These are phyloP conservation scores for Semotilus atromaculatus DNA, from an alignment of 2,797 vertebrate species.

Conservation along the genomic window DNA sequence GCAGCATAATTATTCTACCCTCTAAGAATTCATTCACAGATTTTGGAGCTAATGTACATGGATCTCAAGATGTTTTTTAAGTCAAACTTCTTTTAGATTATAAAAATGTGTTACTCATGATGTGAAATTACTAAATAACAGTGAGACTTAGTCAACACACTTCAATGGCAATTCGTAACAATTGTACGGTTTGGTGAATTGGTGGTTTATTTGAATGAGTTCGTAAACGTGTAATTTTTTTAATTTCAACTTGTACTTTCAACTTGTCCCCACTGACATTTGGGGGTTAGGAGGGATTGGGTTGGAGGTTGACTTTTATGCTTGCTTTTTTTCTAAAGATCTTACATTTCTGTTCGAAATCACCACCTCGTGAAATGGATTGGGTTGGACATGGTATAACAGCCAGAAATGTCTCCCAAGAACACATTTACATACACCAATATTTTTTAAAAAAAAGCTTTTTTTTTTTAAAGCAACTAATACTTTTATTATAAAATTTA, in stretches of 20 bases:
- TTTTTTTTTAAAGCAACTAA: not conserved
- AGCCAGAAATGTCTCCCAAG: not conserved
- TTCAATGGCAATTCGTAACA: not conserved
- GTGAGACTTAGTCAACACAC: not conserved
- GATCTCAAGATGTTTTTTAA: not conserved
- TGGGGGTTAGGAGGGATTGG: not conserved
- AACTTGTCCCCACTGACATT: not conserved
- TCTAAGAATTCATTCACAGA: not conserved
- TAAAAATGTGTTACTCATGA: not conserved
- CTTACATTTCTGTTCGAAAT: not conserved
- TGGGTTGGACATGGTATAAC: not conserved
- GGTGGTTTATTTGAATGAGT: not conserved
- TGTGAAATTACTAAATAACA: not conserved
- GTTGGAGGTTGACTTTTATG: not conserved
- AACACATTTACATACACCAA: not conserved
- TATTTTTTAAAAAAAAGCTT: too few species aligned
- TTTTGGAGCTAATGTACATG: not conserved
- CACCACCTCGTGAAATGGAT: not conserved
- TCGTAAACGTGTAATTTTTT: not conserved
- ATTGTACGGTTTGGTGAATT: not conserved
- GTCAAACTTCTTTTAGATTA: not conserved
- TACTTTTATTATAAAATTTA: not conserved
- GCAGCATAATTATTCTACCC: not conserved
- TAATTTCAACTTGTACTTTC: not conserved
- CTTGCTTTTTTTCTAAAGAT: not conserved